These are phyloP conservation scores for Hypanus sabinus DNA, from an alignment of 2,113 vertebrate genomes.

Conservation along the genomic window DNA sequence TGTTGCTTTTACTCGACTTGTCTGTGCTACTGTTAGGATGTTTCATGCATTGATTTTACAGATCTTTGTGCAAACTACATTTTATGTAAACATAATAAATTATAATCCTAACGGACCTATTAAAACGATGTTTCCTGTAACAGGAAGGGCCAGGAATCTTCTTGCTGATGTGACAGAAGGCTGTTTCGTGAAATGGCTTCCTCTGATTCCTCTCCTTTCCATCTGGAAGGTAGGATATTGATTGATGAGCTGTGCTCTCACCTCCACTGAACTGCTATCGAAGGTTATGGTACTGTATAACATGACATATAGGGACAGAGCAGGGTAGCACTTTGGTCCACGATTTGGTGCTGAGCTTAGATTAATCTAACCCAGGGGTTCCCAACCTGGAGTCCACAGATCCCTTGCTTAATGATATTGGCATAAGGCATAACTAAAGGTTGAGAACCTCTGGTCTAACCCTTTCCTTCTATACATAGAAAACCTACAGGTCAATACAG, in stretches of 20 bases:
- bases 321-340: too few species aligned
- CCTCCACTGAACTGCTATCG: neutral
- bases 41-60: neutral
- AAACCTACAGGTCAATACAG: too few species aligned
- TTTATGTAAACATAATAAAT: neutral
- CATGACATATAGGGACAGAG: neutral
- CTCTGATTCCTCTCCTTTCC: neutral
- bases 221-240: neutral
- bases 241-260: neutral
- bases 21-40: neutral
- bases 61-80: neutral
- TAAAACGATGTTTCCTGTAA: neutral
- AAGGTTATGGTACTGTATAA: neutral
- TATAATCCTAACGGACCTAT: neutral
- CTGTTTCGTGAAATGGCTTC: slow-evolving; percentile 11
- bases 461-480: too few species aligned
- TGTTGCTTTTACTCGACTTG: neutral
- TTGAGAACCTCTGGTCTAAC: too few species aligned
- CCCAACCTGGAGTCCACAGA: too few species aligned
- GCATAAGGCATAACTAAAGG: too few species aligned
- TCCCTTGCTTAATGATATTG: too few species aligned
- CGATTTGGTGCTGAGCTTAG: too few species aligned
- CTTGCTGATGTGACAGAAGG: slow-evolving; percentile 17
- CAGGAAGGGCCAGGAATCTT: neutral
- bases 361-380: too few species aligned